Evolutionary conservation across 2,888 invertebrate genomes (phyloP), one percentile per base, ranked within the genome.

Genomic region (Amaurobius ferox): DNA sequence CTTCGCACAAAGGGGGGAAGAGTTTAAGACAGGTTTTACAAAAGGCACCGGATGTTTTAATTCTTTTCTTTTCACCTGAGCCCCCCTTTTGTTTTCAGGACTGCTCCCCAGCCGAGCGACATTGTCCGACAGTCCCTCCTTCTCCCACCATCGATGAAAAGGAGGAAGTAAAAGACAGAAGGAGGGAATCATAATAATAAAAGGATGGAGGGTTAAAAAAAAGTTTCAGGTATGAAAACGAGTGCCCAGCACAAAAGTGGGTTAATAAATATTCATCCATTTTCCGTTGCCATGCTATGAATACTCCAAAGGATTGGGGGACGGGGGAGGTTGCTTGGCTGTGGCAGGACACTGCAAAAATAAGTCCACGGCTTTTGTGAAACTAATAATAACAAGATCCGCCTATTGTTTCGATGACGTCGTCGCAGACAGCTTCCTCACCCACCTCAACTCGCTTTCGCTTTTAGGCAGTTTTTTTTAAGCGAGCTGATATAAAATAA

Each of bases 1-100:
- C 72, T 40, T 35, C 19, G 29, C 40, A 80, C 73, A 80, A 73
- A 68, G n/a, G 44, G 77, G 44, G 39, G 61, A 35, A 35, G 68
- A 81, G 81, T 81, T 81, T 81, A 81, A 81, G 81, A 81, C 81
- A 81, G 81, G 81, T 81, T 81, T 81, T 81, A 81, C 81, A 81
- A 81, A 76, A 76, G 81, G 81, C 81, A 76, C 81, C 81, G 81
- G 81, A 81, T 81, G 81, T 81, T 81, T 81, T 81, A 81, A 81
- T 81, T 81, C 81, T 81, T 81, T 76, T 70, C 81, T 70, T 70
- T 81, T 76, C n/a, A 68, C 68, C 81, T 70, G 68, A 70, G 71
- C 44, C 68, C 81, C 68, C 81, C 70, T 76, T 81, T 81, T 74
- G 74, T 81, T 76, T 80, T 70, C 32, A 26, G 72, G 55, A 39